These are phyloP conservation scores for Euthynnus affinis DNA, from an alignment of 2,797 vertebrate genomes.

Conservation along the genomic window DNA sequence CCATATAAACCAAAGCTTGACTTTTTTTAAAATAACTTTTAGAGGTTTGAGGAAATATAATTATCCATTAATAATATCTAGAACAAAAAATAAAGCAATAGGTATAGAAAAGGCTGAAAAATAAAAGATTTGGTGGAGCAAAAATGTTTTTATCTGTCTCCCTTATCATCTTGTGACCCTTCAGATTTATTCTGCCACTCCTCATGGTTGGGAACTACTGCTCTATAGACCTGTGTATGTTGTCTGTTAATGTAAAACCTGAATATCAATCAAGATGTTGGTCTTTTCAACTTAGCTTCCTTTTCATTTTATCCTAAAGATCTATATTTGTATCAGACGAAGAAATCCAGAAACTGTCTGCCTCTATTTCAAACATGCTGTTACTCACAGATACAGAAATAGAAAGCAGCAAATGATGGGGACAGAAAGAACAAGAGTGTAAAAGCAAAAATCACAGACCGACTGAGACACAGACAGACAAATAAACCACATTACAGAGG, in stretches of 20 bases:
- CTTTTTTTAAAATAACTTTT: conserved; percentile 1
- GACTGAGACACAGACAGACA: conserved; percentile 53
- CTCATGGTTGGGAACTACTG: not conserved
- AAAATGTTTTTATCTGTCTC: not conserved
- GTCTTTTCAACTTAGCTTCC: conserved; percentile 3
- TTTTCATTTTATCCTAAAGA: not conserved
- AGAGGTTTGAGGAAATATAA: not conserved
- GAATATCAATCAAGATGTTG: not conserved
- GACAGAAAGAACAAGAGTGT: conserved; percentile 22
- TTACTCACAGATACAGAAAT: conserved; percentile 57
- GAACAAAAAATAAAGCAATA: not conserved
- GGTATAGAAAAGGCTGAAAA: too few relatives aligned
- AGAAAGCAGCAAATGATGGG: conserved; percentile 42
- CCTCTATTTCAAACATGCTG: conserved; percentile 53
- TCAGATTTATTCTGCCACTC: not conserved
- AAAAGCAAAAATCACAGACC: conserved; percentile 57
- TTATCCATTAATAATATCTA: not conserved
- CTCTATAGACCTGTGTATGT: not conserved
- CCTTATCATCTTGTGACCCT: not conserved
- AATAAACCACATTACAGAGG: conserved; percentile 61
- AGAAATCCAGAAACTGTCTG: conserved; percentile 30
- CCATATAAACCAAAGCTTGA: not conserved
- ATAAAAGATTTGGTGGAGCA: too few relatives aligned
- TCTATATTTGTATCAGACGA: conserved; percentile 18
- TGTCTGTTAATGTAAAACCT: not conserved